Conservation (phyloP, 2,113 vertebrate species). For the Delphinus delphis region DNA sequence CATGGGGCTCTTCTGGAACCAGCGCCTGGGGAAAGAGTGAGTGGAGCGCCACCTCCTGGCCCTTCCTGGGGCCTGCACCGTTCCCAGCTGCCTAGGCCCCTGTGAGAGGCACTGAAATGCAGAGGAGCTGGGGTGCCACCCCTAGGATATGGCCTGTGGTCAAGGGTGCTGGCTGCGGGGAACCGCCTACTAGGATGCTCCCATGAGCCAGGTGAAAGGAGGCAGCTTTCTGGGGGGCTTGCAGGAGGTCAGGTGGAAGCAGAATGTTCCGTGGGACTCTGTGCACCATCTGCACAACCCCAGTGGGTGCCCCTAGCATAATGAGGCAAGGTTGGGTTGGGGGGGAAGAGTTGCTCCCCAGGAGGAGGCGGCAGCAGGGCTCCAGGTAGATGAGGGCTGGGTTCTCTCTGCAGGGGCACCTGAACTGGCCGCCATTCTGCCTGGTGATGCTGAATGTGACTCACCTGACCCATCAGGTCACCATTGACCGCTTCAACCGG, state of each 20-base stretch:
- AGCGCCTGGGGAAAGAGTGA: rapidly evolving
- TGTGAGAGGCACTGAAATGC: not conserved
- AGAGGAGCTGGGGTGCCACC: not conserved
- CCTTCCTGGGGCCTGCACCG: not conserved
- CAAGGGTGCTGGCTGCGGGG: not conserved
- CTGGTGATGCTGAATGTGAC: slow-evolving; percentile 92
- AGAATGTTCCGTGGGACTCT: not conserved
- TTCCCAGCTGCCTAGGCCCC: not conserved
- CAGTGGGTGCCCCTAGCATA: not conserved
- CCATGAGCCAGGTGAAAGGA: not conserved
- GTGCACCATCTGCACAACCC: not conserved
- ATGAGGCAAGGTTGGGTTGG: not conserved
- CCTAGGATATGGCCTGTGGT: not conserved
- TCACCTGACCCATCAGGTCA: slow-evolving; percentile 88
- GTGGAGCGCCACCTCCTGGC: not conserved
- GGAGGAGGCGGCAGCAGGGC: not conserved
- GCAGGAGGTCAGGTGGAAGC: not conserved
- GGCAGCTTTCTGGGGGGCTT: not conserved
- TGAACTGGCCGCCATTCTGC: slow-evolving; percentile 92
- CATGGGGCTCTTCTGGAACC: not conserved
- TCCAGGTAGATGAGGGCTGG: not conserved
- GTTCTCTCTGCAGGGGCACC: slow-evolving; percentile 80
- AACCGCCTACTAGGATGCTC: not conserved
- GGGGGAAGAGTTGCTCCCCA: not conserved
- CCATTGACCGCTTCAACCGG: slow-evolving; percentile 91